Percentiles rank a stretch among this genome's conserved stretches.
Evolutionary conservation across 2,797 vertebrate species (phyloP).

Genomic region (Mus caroli): DNA sequence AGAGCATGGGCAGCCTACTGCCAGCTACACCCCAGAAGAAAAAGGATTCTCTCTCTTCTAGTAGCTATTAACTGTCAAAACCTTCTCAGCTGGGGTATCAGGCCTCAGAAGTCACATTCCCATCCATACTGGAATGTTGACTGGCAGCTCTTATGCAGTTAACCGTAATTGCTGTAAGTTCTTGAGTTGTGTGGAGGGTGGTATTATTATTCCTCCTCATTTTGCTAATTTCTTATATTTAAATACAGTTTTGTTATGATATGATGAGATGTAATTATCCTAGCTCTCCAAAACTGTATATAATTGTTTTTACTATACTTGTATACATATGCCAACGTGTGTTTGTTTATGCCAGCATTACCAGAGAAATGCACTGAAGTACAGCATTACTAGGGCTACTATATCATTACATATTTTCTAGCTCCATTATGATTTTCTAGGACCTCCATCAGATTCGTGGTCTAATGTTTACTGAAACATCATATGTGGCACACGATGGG

Average conservation of each 20-base stretch:
- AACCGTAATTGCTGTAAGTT: neutral
- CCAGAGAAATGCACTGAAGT: neutral
- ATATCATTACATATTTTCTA: neutral
- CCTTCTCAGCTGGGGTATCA: neutral
- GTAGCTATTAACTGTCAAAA: neutral
- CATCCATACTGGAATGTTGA: neutral
- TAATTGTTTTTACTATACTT: neutral
- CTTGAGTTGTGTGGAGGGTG: neutral
- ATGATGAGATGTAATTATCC: neutral
- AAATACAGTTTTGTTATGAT: conserved; percentile 15
- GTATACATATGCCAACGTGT: neutral
- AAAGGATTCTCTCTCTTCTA: neutral
- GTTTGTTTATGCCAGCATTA: neutral
- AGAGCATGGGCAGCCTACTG: neutral
- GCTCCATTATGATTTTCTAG: neutral
- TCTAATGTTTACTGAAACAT: neutral
- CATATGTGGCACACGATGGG: neutral
- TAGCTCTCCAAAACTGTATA: conserved; percentile 18
- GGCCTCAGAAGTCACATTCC: neutral
- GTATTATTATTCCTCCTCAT: neutral
- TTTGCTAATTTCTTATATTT: neutral
- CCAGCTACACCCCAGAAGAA: neutral
- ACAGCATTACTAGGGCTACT: neutral
- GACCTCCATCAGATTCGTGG: neutral
- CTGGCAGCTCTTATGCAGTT: neutral